phyloP scores from a whole-genome alignment of 2,888 invertebrate genomes.

The Lasioglossum oenotherae region DNA sequence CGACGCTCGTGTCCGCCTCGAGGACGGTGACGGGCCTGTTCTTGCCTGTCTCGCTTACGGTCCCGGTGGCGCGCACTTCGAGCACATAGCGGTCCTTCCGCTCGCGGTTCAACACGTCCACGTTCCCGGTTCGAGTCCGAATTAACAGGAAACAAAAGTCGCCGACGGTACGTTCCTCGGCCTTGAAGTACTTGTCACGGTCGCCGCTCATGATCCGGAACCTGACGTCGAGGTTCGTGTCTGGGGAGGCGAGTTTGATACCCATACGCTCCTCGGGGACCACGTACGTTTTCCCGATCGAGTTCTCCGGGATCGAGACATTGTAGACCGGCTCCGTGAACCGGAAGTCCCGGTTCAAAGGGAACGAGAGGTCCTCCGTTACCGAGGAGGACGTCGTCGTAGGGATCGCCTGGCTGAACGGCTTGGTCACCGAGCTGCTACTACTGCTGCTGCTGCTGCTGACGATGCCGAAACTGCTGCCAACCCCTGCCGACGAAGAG shows the following conservation, averaged over 20 bases:
- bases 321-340: constrained; percentile 93
- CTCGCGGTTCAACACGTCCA: constrained; percentile 96
- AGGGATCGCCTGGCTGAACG: constrained; percentile 48
- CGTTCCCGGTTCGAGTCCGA: constrained; percentile 94
- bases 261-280: constrained; percentile 93
- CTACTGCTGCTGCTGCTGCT: constrained; percentile 19
- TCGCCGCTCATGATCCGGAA: constrained; percentile 96
- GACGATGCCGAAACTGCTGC: background rate
- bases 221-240: constrained; percentile 87
- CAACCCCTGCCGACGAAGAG: constrained; percentile 33
- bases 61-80: constrained; percentile 90
- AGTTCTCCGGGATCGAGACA: constrained; percentile 96
- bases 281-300: constrained; percentile 94
- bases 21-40: constrained; percentile 83
- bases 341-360: constrained; percentile 85
- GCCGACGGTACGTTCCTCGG: constrained; percentile 94
- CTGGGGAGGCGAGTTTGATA: constrained; percentile 85
- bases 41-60: constrained; percentile 86
- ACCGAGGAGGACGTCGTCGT: constrained; percentile 43
- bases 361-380: constrained; percentile 46
- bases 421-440: constrained; percentile 43
- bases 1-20: constrained; percentile 90
- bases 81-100: constrained; percentile 93
- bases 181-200: constrained; percentile 95
- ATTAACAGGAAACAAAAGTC: constrained; percentile 97